phyloP scores from a whole-genome alignment of 2,113 vertebrate genomes.

The Sinocyclocheilus anshuiensis region DNA sequence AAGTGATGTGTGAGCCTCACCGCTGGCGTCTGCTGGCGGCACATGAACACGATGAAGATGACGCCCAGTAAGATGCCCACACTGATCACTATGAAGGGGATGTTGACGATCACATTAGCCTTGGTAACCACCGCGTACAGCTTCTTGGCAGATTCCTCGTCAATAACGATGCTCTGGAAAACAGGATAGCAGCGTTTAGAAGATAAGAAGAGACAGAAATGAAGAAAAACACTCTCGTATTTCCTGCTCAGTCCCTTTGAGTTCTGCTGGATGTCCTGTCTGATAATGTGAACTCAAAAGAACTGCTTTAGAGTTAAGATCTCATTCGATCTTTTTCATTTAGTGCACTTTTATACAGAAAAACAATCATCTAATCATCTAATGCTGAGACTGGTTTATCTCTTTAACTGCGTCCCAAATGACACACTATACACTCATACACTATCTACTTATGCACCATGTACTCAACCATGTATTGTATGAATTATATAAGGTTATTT shows the following conservation, averaged over 20 bases:
- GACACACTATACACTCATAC: too few species aligned
- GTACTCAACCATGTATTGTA: too few species aligned
- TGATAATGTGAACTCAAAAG: background rate
- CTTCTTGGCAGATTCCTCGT: conserved; percentile 79
- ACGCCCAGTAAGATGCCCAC: conserved; percentile 83
- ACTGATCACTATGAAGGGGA: conserved; percentile 88
- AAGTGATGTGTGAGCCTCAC: conserved; percentile 68
- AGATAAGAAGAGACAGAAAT: background rate
- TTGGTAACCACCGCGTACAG: conserved; percentile 69
- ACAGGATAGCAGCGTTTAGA: background rate
- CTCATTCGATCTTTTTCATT: background rate
- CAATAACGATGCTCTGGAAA: conserved; percentile 84
- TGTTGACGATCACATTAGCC: conserved; percentile 78
- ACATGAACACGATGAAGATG: conserved; percentile 81
- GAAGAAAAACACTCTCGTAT: background rate
- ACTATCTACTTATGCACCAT: too few species aligned
- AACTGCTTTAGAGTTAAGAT: background rate
- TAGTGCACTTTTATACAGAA: background rate
- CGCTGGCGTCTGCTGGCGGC: conserved; percentile 77
- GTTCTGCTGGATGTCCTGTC: background rate
- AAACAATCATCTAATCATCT: too few species aligned
- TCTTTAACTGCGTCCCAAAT: too few species aligned
- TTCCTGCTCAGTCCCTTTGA: background rate
- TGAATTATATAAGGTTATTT: too few species aligned
- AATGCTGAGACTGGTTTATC: too few species aligned